Conservation (phyloP, 1,140 invertebrate genomes). For the Hypothenemus hampei region DNA sequence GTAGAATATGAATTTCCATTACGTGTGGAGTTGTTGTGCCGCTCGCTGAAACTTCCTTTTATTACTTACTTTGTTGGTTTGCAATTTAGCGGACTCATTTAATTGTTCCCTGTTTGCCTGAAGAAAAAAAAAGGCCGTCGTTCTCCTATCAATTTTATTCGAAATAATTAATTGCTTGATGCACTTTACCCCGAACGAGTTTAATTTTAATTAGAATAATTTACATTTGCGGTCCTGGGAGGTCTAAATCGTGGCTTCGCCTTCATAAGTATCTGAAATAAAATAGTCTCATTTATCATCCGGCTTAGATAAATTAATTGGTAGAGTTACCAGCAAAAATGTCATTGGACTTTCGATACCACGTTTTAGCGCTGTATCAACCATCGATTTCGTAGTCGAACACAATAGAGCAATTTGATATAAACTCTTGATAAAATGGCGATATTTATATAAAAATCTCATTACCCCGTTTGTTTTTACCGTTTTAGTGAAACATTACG, state of each 20-base stretch:
- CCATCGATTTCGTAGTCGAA: background rate
- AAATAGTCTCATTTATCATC: constrained; percentile 11
- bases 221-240: constrained; percentile 1
- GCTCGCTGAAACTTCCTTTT: constrained; percentile 5
- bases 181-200: constrained; percentile 4
- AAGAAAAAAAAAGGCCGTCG: background rate
- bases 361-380: background rate
- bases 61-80: background rate
- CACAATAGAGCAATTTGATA: constrained; percentile 2
- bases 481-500: too few relatives aligned
- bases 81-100: background rate
- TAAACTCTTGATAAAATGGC: background rate
- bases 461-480: too few relatives aligned
- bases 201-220: constrained; percentile 12
- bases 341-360: background rate
- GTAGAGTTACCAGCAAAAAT: constrained; percentile 1
- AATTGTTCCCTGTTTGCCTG: background rate
- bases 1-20: constrained; percentile 6
- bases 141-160: background rate
- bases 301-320: constrained; percentile 2
- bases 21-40: background rate
- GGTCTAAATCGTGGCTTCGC: constrained; percentile 1
- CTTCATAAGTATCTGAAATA: constrained; percentile 3
- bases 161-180: background rate
- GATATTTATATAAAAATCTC: too few relatives aligned